phyloP scores from a whole-genome alignment of 2,888 invertebrate species.

The Sarcophaga variegata region DNA sequence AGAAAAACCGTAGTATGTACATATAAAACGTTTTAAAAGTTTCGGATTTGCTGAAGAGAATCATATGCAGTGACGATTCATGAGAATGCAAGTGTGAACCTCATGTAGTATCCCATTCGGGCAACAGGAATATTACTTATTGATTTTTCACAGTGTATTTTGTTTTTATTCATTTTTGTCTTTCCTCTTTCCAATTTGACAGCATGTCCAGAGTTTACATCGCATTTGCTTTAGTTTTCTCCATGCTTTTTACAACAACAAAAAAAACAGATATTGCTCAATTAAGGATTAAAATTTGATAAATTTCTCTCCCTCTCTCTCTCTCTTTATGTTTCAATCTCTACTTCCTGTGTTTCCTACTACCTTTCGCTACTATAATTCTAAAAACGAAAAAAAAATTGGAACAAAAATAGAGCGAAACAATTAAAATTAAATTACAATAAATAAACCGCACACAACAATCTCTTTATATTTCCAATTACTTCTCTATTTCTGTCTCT shows the following conservation, averaged over 20 bases:
- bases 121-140: no score
- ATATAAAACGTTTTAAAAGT: no score
- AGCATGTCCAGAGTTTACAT: slow-evolving; percentile 47
- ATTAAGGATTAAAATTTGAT: slow-evolving; percentile 70
- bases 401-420: neutral
- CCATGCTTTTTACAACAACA: slow-evolving; percentile 51
- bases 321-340: slow-evolving; percentile 5
- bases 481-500: neutral
- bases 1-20: no score
- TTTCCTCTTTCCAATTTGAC: neutral
- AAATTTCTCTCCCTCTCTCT: slow-evolving; percentile 40
- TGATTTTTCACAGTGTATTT: slow-evolving; percentile 7
- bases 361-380: slow-evolving; percentile 21
- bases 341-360: neutral
- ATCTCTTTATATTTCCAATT: neutral
- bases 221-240: slow-evolving; percentile 24
- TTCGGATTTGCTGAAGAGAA: no score
- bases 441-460: slow-evolving; percentile 24
- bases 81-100: no score
- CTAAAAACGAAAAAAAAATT: slow-evolving; percentile 43
- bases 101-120: no score
- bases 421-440: slow-evolving; percentile 12
- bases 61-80: no score
- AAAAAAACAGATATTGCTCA: slow-evolving; percentile 73
- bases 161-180: neutral